Conservation (phyloP, 2,797 vertebrate species). For the Danio choprae region DNA sequence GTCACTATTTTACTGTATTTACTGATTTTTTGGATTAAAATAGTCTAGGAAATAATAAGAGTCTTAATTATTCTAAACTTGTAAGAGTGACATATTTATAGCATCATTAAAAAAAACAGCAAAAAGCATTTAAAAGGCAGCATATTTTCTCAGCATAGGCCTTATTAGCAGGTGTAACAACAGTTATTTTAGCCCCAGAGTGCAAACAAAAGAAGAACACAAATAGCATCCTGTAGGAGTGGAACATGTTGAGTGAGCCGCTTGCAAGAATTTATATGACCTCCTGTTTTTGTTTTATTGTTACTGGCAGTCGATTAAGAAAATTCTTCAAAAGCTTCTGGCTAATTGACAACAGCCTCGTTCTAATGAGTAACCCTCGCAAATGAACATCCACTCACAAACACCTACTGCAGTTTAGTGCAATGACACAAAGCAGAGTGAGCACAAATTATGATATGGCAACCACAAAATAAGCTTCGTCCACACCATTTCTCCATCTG, state of each 20-base stretch:
- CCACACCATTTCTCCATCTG: not conserved
- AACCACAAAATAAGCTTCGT: not conserved
- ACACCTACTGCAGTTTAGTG: conserved; percentile 32
- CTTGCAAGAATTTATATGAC: not conserved
- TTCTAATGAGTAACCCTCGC: conserved; percentile 23
- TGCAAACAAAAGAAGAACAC: conserved; percentile 10
- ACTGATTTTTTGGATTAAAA: too few relatives aligned
- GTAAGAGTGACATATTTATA: not conserved
- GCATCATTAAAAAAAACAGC: too few relatives aligned
- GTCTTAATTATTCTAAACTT: too few relatives aligned
- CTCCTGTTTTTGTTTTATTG: not conserved
- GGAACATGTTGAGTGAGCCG: not conserved
- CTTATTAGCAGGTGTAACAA: conserved; percentile 6
- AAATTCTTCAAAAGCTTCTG: conserved; percentile 5
- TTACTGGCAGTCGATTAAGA: not conserved
- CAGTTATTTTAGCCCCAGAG: conserved; percentile 17
- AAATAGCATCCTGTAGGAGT: conserved; percentile 20
- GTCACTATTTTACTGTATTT: too few relatives aligned
- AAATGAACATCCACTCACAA: conserved; percentile 24
- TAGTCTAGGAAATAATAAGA: too few relatives aligned
- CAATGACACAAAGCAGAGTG: conserved; percentile 2
- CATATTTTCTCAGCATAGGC: conserved; percentile 9
- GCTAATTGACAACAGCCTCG: conserved; percentile 9
- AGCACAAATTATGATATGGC: not conserved
- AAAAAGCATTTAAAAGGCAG: not conserved